A percentile compares a stretch with the other conserved stretches of the same genome.
phyloP scores from a whole-genome alignment of 2,888 invertebrate genomes.

The Dione juno region DNA sequence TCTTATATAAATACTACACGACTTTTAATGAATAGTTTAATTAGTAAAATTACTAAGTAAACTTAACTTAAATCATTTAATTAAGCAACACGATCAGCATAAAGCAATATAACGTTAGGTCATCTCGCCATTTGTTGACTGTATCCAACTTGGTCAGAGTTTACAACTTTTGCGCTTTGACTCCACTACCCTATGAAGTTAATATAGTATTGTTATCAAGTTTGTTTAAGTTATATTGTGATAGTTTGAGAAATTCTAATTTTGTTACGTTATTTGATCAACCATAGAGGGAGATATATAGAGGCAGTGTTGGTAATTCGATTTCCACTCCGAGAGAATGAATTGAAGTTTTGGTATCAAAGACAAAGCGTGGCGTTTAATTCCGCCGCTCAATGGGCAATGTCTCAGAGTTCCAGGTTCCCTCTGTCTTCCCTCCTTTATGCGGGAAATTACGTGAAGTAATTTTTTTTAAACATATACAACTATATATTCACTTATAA shows the following conservation, averaged over 20 bases:
- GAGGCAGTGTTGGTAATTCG: too few relatives aligned
- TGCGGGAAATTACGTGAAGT: too few relatives aligned
- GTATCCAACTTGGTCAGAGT: slow-evolving; percentile 35
- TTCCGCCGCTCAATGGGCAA: not conserved
- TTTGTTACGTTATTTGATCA: not conserved
- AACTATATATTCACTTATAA: too few relatives aligned
- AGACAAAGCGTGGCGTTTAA: not conserved
- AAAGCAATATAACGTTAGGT: slow-evolving; percentile 15
- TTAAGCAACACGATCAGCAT: not conserved
- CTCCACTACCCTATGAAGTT: slow-evolving; percentile 35
- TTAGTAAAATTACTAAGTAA: not conserved
- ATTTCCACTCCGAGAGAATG: too few relatives aligned
- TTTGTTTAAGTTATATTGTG: slow-evolving; percentile 33
- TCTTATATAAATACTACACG: too few relatives aligned
- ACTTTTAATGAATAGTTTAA: not conserved
- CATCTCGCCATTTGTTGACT: slow-evolving; percentile 20
- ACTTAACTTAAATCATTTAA: not conserved
- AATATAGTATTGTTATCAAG: slow-evolving; percentile 40
- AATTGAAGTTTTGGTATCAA: too few relatives aligned
- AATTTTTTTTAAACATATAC: too few relatives aligned
- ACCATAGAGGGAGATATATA: too few relatives aligned
- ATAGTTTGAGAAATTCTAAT: not conserved
- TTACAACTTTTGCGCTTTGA: slow-evolving; percentile 43
- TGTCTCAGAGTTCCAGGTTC: not conserved
- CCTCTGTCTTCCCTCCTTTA: too few relatives aligned